Evolutionary conservation across 2,888 invertebrate genomes (phyloP), one percentile per base, ranked within the genome.

Genomic region (Tetramorium bicarinatum): DNA sequence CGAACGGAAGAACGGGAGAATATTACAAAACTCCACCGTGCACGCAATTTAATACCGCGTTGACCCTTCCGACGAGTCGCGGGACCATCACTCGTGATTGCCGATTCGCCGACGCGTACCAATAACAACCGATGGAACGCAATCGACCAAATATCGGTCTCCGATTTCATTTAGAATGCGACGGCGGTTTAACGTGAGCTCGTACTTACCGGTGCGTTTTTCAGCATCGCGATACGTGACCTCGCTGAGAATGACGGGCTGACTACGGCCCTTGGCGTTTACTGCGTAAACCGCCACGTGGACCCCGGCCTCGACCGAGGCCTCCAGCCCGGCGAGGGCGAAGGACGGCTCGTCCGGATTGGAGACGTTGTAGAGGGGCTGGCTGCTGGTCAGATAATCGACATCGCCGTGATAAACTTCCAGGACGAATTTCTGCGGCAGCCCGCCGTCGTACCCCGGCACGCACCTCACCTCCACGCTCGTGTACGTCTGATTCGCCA

Each of bases 401-500:
- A 95, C 89, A 93, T 95, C 88, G 90, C 94, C 87, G 94, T 94
- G 96, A 95, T 96, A 97, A 90, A 98, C 96, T 95, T 98, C 98
- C 88, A 98, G 96, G 77, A 98, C 96, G 95, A 98, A 98, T 94
- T 96, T 96, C 95, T 98, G 98, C 84, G 98, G 98, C 92, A 98
- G 96, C 88, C 98, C 98, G 84, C 98, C 98, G 95, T 98, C 98
- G 95, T 98, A 98, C 90, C 98, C 98, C 38, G 98, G 96, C 93
- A 97, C 96, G 95, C 98, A 98, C 92, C 97, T 96, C 90, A 98
- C 97, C 95, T 97, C 97, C 91, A 97, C 97, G 85, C 97, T 97
- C 91, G 97, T 97, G 92, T 97, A 97, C 21, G 98, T 98, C 94
- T 97, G 97, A 95, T 98, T 98, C 95, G 97, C 97, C 90, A 98